Conservation (phyloP, 2,797 vertebrate genomes). For the Smutsia temminckii region DNA sequence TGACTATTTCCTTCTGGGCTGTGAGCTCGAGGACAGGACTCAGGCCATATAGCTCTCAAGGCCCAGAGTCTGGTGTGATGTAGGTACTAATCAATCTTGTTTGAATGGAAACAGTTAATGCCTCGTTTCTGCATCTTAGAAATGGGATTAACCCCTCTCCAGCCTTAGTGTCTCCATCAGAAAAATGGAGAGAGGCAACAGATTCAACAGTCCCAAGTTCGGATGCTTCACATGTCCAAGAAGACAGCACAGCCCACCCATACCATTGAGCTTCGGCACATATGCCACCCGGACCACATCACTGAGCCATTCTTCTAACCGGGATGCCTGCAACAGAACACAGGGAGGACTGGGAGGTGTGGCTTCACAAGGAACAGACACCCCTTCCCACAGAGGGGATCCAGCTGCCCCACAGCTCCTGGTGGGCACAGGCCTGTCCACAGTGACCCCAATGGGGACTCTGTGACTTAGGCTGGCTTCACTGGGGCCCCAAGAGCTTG, state of each 20-base stretch:
- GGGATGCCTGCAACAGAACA: slow-evolving; percentile 66
- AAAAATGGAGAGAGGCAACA: not conserved
- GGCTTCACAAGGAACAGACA: accelerated
- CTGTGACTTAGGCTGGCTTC: not conserved
- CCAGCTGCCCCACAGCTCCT: not conserved
- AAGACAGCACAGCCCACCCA: accelerated
- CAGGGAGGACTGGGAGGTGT: accelerated
- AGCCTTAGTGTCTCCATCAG: not conserved
- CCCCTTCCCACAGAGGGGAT: not conserved
- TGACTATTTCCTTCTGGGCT: not conserved
- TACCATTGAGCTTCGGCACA: slow-evolving; percentile 79
- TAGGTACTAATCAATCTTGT: not conserved
- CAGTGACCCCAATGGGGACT: not conserved
- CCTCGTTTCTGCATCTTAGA: slow-evolving; percentile 6
- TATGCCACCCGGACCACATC: slow-evolving; percentile 59
- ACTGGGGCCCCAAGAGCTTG: not conserved
- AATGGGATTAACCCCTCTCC: not conserved
- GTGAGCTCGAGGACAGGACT: not conserved
- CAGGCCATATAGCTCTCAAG: not conserved
- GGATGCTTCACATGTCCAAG: not conserved
- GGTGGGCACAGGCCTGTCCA: not conserved
- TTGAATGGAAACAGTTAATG: not conserved
- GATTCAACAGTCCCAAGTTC: not conserved
- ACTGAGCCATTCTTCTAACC: slow-evolving; percentile 67
- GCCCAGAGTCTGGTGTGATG: too few relatives aligned